Base-by-base conservation (phyloP, 1,140 invertebrate genomes). In the Megathymus violae region DNA sequence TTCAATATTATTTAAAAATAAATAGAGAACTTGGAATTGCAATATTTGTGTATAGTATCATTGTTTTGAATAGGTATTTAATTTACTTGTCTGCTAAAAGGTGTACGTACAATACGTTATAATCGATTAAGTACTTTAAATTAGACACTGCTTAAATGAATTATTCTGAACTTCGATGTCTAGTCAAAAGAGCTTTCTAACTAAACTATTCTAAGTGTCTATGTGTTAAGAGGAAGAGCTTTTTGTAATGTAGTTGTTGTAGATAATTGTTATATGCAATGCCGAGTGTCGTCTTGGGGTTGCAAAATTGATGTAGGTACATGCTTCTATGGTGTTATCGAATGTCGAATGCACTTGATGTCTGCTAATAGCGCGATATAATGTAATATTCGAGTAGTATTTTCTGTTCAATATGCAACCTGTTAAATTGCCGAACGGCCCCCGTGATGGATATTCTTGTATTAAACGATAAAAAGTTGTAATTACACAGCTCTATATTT, bases 201-300 rank as follows among this genome's bases (percentile, higher is more conserved):
- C 71, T 69, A 83, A 73, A 75, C 70, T 82, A 78, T 80, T 79
- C 78, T 86, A 73, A 82, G 46, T 59, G 72, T 70, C 50, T 64
- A 71, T 80, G 71, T 82, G 74, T 80, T 84, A 84, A 77, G 75
- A 74, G 71, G 85, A 87, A 85, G 84, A 87, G 87, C 84, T 89
- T 86, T 74, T 82, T 85, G 78, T 85, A 81, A 75, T 68, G 80
- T 89, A 89, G 82, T 78, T 82, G 81, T 82, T 81, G 78, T 82
- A 80, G 77, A 75, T 79, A 73, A 71, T 75, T 72, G 64, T 75
- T 64, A 67, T 31, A 66, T 68, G 61, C 64, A 69, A 71, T 48
- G 64, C 43, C 59, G 43, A 46, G 52, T 46, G 59, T 58, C 69
- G 63, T 75, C 69, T 75, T 71, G 70, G 74, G 43, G 59, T 48